These are phyloP conservation scores for Rallus limicola DNA, from an alignment of 2,113 vertebrate species.

Conservation along the genomic window DNA sequence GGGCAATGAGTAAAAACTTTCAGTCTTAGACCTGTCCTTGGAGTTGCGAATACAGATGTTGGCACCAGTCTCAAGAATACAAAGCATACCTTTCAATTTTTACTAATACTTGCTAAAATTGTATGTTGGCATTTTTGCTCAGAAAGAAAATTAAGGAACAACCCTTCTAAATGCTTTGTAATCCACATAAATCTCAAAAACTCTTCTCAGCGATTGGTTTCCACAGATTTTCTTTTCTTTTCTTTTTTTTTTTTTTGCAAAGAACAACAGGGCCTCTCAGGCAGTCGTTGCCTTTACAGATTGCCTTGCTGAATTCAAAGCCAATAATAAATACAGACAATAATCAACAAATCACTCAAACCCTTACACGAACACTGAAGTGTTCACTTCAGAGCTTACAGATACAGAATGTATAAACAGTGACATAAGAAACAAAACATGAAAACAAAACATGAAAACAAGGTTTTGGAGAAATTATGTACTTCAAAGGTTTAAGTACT, in stretches of 20 bases:
- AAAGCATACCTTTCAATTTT: constrained; percentile 50
- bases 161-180: constrained; percentile 45
- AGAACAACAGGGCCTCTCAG: not conserved
- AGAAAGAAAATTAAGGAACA: constrained; percentile 57
- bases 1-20: constrained; percentile 28
- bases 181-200: constrained; percentile 59
- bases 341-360: not conserved
- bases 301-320: not conserved
- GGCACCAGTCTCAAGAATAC: constrained; percentile 32
- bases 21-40: constrained; percentile 2
- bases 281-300: not conserved
- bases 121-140: constrained; percentile 16
- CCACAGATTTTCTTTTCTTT: not conserved
- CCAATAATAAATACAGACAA: not conserved
- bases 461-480: not conserved
- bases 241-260: not conserved
- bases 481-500: not conserved
- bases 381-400: not conserved
- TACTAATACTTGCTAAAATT: constrained; percentile 68
- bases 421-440: not conserved
- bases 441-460: not conserved
- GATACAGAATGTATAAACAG: not conserved
- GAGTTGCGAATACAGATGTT: constrained; percentile 41
- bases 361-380: not conserved
- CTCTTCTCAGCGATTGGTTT: constrained; percentile 3